Evolutionary conservation across 30 jellyfish, hydroid and myxozoan species (phyloP).

Genomic region (Aurelia sp.): DNA sequence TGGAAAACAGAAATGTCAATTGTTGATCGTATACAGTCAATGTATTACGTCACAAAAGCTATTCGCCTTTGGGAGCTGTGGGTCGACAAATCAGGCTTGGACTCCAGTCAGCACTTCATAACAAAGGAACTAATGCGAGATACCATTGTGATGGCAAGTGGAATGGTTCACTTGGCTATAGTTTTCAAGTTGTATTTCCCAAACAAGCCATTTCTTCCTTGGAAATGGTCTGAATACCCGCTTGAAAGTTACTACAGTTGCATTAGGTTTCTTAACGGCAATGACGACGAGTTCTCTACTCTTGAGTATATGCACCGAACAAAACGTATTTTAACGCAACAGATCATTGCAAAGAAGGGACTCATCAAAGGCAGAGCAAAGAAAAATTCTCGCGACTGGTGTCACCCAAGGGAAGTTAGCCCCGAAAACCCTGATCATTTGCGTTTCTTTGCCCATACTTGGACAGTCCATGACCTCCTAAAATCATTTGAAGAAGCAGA

Average conservation of each 20-base stretch:
- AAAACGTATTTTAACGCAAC: not conserved
- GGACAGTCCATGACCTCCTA: too few relatives aligned
- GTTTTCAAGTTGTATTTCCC: slow-evolving; percentile 8
- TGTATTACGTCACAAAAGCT: too few relatives aligned
- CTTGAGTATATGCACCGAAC: slow-evolving; percentile 23
- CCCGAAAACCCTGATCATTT: too few relatives aligned
- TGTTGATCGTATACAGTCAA: too few relatives aligned
- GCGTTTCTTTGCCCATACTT: too few relatives aligned
- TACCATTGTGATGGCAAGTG: too few relatives aligned
- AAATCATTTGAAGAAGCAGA: too few relatives aligned
- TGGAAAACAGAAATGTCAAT: too few relatives aligned
- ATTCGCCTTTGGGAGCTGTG: too few relatives aligned
- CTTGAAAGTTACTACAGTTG: slow-evolving; percentile 24
- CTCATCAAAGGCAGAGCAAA: not conserved
- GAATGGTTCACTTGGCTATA: slow-evolving; percentile 3
- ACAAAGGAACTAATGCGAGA: too few relatives aligned
- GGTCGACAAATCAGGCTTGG: too few relatives aligned
- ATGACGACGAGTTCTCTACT: not conserved
- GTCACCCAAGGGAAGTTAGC: slow-evolving; percentile 12
- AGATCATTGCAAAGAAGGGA: not conserved
- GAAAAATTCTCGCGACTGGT: slow-evolving; percentile 1
- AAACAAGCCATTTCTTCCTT: slow-evolving; percentile 13
- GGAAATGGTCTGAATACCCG: slow-evolving; percentile 32
- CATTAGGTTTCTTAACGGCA: slow-evolving; percentile 13
- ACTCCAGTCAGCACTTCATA: too few relatives aligned